Evolutionary conservation across 2,797 vertebrate species (phyloP).

Genomic region (Muscicapa comitata): DNA sequence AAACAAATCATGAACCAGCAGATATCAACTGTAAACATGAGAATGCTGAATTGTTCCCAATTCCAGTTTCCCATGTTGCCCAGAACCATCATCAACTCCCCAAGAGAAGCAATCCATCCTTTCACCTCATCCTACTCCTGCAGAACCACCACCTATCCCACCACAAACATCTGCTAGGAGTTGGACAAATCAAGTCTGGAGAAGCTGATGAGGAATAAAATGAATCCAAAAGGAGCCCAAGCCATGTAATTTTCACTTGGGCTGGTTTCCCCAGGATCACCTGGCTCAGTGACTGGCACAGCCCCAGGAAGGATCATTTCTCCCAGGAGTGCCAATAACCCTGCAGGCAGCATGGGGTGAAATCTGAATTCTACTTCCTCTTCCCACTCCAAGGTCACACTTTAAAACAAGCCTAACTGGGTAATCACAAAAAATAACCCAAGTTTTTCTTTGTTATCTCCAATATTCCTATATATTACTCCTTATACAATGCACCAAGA

Average conservation of each 20-base stretch:
- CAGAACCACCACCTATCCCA: background rate
- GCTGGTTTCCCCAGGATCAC: background rate
- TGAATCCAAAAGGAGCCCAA: background rate
- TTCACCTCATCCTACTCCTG: background rate
- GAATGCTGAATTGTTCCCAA: background rate
- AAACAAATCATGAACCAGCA: background rate
- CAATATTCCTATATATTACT: background rate
- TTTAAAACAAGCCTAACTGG: background rate
- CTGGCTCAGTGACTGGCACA: background rate
- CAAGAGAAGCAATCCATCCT: background rate
- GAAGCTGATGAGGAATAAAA: background rate
- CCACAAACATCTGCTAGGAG: background rate
- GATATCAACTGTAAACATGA: rapidly evolving
- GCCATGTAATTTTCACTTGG: background rate
- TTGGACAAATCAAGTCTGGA: background rate
- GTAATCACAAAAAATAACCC: background rate
- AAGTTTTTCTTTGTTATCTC: background rate
- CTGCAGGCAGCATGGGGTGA: background rate
- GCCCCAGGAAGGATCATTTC: background rate
- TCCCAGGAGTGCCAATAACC: background rate
- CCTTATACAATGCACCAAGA: background rate
- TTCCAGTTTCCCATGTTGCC: background rate
- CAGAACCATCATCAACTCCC: background rate
- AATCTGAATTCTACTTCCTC: background rate
- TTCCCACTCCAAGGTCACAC: background rate